Percentiles rank a stretch among this genome's conserved stretches.
Evolutionary conservation across 2,113 vertebrate genomes (phyloP).

Genomic region (Balaeniceps rex): DNA sequence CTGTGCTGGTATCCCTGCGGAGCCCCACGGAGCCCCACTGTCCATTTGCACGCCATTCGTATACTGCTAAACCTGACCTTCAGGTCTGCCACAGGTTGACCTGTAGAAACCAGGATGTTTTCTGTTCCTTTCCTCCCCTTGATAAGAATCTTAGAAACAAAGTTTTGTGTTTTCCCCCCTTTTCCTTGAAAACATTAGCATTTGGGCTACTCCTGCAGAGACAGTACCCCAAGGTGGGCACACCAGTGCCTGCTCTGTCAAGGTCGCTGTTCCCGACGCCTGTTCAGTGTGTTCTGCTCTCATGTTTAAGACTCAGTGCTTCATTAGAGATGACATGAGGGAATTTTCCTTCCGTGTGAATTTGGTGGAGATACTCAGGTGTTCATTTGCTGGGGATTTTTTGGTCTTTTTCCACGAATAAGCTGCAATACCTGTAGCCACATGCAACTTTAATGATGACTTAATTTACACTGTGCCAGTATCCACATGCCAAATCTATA

Average conservation of each 20-base stretch:
- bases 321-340: background rate
- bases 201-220: background rate
- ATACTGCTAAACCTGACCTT: rapidly evolving
- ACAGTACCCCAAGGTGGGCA: background rate
- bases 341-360: background rate
- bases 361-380: background rate
- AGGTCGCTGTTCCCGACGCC: rapidly evolving
- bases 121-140: background rate
- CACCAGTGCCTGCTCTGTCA: background rate
- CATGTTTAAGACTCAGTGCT: rapidly evolving
- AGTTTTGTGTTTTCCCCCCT: background rate
- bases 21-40: background rate
- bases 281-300: background rate
- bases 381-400: background rate
- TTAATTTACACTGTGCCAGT: background rate
- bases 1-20: rapidly evolving
- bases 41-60: rapidly evolving
- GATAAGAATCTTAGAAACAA: background rate
- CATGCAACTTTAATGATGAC: background rate
- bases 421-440: background rate
- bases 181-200: background rate
- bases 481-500: background rate
- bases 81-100: background rate
- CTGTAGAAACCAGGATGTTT: background rate
- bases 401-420: background rate